These are phyloP conservation scores for Tuta absoluta DNA, from an alignment of 2,888 invertebrate species.

Conservation along the genomic window DNA sequence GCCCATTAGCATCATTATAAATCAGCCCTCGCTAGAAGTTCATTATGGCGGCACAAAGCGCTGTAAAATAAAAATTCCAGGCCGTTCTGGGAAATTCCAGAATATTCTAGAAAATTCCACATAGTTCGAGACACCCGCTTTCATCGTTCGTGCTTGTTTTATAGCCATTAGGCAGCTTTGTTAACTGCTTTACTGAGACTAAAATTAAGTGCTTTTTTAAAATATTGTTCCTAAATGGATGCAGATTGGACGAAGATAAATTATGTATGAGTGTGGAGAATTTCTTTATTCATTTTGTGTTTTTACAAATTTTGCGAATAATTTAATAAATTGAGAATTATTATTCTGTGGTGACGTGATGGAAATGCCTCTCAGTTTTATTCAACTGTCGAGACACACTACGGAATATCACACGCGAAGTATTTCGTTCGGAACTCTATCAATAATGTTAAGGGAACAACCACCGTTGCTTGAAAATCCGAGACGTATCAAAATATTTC, in stretches of 20 bases:
- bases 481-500: too few relatives aligned
- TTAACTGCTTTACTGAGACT: conserved; percentile 14
- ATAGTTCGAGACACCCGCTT: conserved; percentile 14
- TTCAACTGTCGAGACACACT: not conserved
- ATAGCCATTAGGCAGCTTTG: conserved; percentile 20
- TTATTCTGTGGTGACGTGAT: not conserved
- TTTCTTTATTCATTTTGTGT: not conserved
- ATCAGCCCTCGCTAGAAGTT: conserved; percentile 16
- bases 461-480: too few relatives aligned
- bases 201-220: conserved; percentile 20
- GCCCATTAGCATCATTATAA: conserved; percentile 1
- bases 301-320: not conserved
- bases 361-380: not conserved
- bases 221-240: not conserved
- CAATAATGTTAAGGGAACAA: too few relatives aligned
- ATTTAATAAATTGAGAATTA: not conserved
- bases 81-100: conserved; percentile 18
- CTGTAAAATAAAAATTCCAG: conserved; percentile 24
- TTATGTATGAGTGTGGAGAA: conserved; percentile 3
- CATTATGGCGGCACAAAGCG: conserved; percentile 26
- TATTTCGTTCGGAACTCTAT: too few relatives aligned
- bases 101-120: conserved; percentile 21
- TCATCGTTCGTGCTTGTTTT: conserved; percentile 18
- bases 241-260: conserved; percentile 10
- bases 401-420: too few relatives aligned